Percentiles rank a stretch among this genome's conserved stretches.
These are phyloP conservation scores for Rutpela maculata DNA, from an alignment of 2,888 invertebrate genomes.

Conservation along the genomic window DNA sequence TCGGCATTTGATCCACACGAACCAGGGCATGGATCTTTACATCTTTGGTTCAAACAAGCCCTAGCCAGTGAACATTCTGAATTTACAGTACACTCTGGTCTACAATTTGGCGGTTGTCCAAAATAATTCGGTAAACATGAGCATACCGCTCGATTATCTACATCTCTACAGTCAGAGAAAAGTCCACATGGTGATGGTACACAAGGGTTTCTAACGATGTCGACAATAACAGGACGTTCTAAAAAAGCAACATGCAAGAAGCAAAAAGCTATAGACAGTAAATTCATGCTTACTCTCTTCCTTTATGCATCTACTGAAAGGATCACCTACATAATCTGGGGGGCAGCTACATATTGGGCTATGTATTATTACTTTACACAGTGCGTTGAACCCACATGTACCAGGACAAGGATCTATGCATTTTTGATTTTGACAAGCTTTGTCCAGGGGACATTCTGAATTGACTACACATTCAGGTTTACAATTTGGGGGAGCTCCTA, in stretches of 20 bases:
- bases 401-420: conserved; percentile 87
- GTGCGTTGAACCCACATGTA: conserved; percentile 85
- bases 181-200: conserved; percentile 86
- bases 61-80: conserved; percentile 84
- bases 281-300: conserved; percentile 78
- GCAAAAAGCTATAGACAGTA: conserved; percentile 24
- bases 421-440: conserved; percentile 86
- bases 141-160: conserved; percentile 83
- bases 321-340: conserved; percentile 83
- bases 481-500: conserved; percentile 86
- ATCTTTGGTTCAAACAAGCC: conserved; percentile 83
- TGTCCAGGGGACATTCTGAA: conserved; percentile 84
- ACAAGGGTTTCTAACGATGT: conserved; percentile 76
- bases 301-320: conserved; percentile 82
- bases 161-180: conserved; percentile 84
- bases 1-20: conserved; percentile 84
- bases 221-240: conserved; percentile 65
- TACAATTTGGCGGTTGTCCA: conserved; percentile 87
- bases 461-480: conserved; percentile 87
- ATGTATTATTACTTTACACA: conserved; percentile 87
- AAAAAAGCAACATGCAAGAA: conserved; percentile 62
- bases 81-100: conserved; percentile 85
- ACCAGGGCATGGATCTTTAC: conserved; percentile 84
- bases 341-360: conserved; percentile 87
- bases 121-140: conserved; percentile 84